Evolutionary conservation across 2,888 invertebrate genomes (phyloP).

Genomic region (Halictus ligatus): DNA sequence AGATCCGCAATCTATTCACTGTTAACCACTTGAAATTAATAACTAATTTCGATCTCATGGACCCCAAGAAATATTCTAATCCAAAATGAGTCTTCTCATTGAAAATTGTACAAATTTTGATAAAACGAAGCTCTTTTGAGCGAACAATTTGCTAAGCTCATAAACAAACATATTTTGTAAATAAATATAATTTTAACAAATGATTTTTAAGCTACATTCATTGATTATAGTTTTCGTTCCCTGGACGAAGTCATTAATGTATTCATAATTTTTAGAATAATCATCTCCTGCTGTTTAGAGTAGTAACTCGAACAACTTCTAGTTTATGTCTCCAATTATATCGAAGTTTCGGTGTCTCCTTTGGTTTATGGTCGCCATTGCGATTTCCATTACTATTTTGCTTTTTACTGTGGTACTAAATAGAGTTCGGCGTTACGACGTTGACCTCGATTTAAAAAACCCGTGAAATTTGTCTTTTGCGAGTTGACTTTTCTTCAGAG

Average conservation of each 20-base stretch:
- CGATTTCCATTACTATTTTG: neutral
- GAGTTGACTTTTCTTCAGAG: neutral
- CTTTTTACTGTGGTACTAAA: neutral
- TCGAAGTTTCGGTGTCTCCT: neutral
- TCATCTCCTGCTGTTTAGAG: neutral
- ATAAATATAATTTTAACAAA: slow-evolving; percentile 23
- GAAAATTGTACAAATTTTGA: neutral
- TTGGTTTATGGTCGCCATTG: neutral
- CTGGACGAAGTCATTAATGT: neutral
- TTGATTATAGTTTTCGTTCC: neutral
- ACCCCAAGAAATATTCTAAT: neutral
- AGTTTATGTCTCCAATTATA: neutral
- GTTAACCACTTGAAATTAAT: neutral
- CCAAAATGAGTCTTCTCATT: neutral
- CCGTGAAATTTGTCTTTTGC: neutral
- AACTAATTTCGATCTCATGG: neutral
- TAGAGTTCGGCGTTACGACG: neutral
- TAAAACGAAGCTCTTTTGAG: neutral
- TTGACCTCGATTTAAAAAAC: neutral
- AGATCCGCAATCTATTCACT: neutral
- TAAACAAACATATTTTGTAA: slow-evolving; percentile 18
- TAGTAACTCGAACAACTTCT: no score
- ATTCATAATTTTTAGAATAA: neutral
- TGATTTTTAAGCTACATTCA: neutral
- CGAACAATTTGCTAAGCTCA: neutral